These are phyloP conservation scores for Chrysogorgia sp. DNA, from an alignment of 92 coral and sea anemone genomes.

Conservation along the genomic window DNA sequence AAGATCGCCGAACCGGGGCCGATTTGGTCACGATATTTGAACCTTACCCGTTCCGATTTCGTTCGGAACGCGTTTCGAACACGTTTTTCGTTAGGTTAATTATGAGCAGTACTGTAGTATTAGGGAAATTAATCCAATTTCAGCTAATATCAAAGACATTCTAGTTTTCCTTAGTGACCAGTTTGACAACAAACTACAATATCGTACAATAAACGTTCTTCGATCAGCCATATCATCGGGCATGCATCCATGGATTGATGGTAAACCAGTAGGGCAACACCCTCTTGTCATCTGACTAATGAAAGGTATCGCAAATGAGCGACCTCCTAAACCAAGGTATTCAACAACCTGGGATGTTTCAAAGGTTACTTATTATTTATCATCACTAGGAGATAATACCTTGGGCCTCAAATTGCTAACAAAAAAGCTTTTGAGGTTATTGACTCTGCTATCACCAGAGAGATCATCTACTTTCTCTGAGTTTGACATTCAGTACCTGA, in stretches of 20 bases:
- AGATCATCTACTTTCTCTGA: constrained; percentile 28
- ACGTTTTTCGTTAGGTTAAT: constrained; percentile 44
- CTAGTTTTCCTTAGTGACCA: constrained; percentile 21
- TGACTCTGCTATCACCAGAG: constrained; percentile 47
- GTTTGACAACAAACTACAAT: constrained; percentile 4
- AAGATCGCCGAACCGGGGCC: no score
- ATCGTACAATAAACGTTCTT: constrained; percentile 34
- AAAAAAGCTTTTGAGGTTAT: constrained; percentile 30
- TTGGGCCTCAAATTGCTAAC: constrained; percentile 18
- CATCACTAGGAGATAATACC: constrained; percentile 17
- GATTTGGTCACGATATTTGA: no score
- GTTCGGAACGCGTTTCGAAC: constrained; percentile 58
- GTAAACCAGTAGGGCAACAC: constrained; percentile 14
- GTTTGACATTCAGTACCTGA: constrained; percentile 11
- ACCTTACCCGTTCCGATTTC: no score
- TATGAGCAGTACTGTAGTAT: constrained; percentile 62
- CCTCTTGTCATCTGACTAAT: no score
- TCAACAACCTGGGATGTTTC: constrained; percentile 35
- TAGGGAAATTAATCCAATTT: constrained; percentile 61
- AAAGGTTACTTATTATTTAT: not conserved
- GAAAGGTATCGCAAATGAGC: constrained; percentile 13
- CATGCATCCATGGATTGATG: constrained; percentile 10
- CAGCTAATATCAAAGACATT: constrained; percentile 32
- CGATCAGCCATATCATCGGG: constrained; percentile 7
- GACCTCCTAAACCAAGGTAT: constrained; percentile 32